These are phyloP conservation scores for Cloeon dipterum DNA, from an alignment of 2,888 invertebrate species.

Conservation along the genomic window DNA sequence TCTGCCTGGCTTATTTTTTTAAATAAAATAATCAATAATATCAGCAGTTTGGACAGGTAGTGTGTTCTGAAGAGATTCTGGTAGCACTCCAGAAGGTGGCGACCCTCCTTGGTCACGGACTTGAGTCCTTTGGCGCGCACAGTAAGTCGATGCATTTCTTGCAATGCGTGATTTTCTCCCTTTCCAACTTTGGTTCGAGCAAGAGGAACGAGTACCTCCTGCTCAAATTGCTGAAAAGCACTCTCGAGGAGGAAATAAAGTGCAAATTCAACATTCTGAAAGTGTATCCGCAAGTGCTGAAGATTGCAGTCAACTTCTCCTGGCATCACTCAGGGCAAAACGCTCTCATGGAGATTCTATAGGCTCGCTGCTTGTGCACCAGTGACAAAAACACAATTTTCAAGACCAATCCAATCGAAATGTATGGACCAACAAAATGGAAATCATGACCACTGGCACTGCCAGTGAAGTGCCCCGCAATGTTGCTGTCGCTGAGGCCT, in stretches of 20 bases:
- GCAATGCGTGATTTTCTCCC: constrained; percentile 46
- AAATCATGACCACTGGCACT: constrained; percentile 51
- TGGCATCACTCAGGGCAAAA: constrained; percentile 41
- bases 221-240: constrained; percentile 41
- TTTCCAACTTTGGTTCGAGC: constrained; percentile 55
- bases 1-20: too few relatives aligned
- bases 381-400: too few relatives aligned
- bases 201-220: constrained; percentile 51
- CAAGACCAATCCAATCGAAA: too few relatives aligned
- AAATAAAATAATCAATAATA: too few relatives aligned
- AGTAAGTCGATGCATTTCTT: constrained; percentile 46
- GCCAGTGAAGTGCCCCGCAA: too few relatives aligned
- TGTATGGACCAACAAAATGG: constrained; percentile 58
- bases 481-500: constrained; percentile 40
- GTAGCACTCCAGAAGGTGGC: constrained; percentile 41
- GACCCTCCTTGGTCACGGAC: constrained; percentile 41
- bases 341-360: constrained; percentile 41
- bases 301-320: constrained; percentile 50
- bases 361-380: constrained; percentile 42
- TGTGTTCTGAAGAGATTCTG: constrained; percentile 52
- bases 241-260: constrained; percentile 48
- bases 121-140: constrained; percentile 46
- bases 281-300: constrained; percentile 44
- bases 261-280: constrained; percentile 45
- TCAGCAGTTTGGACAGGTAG: constrained; percentile 44